These are phyloP conservation scores for Hipposideros larvatus DNA, from an alignment of 2,797 vertebrate species.

Conservation along the genomic window DNA sequence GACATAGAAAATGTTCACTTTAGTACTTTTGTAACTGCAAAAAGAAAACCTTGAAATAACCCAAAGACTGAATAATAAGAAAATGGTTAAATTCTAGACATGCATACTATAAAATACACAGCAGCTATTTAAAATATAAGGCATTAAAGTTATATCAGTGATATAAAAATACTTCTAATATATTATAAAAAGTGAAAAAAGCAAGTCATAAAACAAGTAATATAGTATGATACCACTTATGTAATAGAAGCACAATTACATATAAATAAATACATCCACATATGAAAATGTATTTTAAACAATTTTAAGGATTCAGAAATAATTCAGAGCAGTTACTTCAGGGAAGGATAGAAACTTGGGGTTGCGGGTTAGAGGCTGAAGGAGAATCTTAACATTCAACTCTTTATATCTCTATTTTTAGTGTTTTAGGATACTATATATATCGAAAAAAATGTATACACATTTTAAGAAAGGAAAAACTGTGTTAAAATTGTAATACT, in stretches of 20 bases:
- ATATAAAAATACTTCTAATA: not conserved
- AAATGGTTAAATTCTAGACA: not conserved
- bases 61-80: not conserved
- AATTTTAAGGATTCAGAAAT: not conserved
- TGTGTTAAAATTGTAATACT: no score
- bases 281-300: not conserved
- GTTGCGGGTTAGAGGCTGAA: not conserved
- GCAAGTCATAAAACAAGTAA: not conserved
- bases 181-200: not conserved
- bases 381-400: not conserved
- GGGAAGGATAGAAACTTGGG: not conserved
- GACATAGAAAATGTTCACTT: not conserved
- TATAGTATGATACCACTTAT: not conserved
- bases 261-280: not conserved
- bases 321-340: not conserved
- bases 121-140: not conserved
- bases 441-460: no score
- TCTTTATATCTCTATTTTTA: not conserved
- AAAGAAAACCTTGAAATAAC: not conserved
- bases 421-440: not conserved
- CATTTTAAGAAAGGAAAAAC: no score
- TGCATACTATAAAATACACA: not conserved
- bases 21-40: not conserved
- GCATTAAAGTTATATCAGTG: not conserved
- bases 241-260: not conserved